Base-by-base conservation (phyloP, 2,888 invertebrate genomes). In the Koerneria pararmatus region DNA sequence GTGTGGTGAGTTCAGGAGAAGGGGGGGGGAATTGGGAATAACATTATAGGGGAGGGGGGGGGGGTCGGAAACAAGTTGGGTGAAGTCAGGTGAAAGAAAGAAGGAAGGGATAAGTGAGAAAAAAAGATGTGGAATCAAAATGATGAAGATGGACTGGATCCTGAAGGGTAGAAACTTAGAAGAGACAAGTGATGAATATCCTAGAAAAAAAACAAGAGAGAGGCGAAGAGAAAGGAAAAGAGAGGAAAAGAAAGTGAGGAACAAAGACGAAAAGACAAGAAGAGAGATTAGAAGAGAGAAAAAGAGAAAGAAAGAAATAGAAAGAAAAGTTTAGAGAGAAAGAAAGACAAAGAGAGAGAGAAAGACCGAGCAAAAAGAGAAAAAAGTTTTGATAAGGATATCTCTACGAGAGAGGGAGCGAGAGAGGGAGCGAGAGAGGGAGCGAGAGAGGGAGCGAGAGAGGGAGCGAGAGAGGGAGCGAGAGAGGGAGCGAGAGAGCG, bases 371-470 rank as follows among this genome's bases (percentile, higher is more conserved):
- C 51, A 51, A n/a, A 29, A 22, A 31, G 53, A 53, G 46, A 41
- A 41, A 15, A 41, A 15, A 41, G 11, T 11, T 11, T 41, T 41
- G 46, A 11, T 11, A 41, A 41, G 46, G 46, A n/a, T 15, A 41
- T 41, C 11, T n/a, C n/a, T 11, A 41, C n/a, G 46, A 41, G 46
- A n/a, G 46, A 41, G n/a, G 11, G 46, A n/a, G n/a, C 11, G 46
- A 41, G 46, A 41, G n/a, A n/a, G 46, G n/a, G 46, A n/a, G 46
- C 11, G 46, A 41, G 49, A 46, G 34, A n/a, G n/a, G n/a, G n/a
- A n/a, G n/a, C n/a, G n/a, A n/a, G n/a, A n/a, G 60, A 60, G 46
- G n/a, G 41, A 59, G 24, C n/a, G 57, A 15, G 34, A 29, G 48
- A 60, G 19, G 29, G 41, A 60, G 59, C 27, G 22, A 11, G n/a